These are phyloP conservation scores for Meteorus colon DNA, from an alignment of 2,888 invertebrate species.

Conservation along the genomic window DNA sequence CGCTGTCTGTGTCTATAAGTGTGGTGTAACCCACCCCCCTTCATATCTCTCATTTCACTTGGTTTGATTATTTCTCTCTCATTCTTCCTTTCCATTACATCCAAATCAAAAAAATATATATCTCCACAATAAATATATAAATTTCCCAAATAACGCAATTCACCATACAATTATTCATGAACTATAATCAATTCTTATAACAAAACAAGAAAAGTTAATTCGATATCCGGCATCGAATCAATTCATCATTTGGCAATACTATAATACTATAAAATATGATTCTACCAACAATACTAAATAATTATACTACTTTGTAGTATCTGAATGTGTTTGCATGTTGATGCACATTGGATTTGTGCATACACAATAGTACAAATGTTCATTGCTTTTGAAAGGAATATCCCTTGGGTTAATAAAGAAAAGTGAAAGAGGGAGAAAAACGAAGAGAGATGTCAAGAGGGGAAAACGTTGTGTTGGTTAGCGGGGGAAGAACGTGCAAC, in stretches of 20 bases:
- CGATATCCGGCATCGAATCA: background rate
- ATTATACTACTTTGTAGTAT: background rate
- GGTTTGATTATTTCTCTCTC: background rate
- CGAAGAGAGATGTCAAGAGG: background rate
- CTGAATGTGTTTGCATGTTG: background rate
- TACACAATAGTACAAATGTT: background rate
- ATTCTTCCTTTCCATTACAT: conserved; percentile 14
- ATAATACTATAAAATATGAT: background rate
- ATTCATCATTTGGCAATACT: background rate
- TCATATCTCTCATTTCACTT: conserved; percentile 12
- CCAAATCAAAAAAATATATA: background rate
- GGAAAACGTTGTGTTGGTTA: background rate
- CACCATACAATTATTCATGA: conserved; percentile 1
- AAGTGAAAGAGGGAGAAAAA: background rate
- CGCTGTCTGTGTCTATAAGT: conserved; percentile 10
- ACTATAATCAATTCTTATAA: background rate
- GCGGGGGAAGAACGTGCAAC: conserved; percentile 13
- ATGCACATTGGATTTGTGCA: background rate
- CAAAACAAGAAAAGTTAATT: background rate
- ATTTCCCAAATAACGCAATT: background rate
- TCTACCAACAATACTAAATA: background rate
- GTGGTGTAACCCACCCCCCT: conserved; percentile 28
- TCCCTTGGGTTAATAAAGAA: conserved; percentile 14
- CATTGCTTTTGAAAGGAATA: background rate
- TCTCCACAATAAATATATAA: background rate